A percentile compares a stretch with the other conserved stretches of the same genome.
These are phyloP conservation scores for Prunella himalayana DNA, from an alignment of 2,113 vertebrate genomes.

Conservation along the genomic window DNA sequence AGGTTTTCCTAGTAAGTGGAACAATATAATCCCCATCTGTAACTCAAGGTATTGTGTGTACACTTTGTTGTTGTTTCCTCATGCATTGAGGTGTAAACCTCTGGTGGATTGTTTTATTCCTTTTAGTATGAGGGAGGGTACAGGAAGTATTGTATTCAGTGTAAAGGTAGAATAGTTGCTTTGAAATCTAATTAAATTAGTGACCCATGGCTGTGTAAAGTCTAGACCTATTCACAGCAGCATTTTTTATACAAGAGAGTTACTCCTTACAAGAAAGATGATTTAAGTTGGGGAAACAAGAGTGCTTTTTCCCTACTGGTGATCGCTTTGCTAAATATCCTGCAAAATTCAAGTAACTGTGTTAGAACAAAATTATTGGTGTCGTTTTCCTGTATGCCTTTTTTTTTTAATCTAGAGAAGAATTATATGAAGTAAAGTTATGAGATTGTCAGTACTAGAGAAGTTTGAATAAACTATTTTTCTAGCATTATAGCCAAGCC, in stretches of 20 bases:
- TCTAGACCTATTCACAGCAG: constrained; percentile 64
- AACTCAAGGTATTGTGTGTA: constrained; percentile 28
- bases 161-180: constrained; percentile 64
- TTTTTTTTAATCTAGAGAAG: background rate
- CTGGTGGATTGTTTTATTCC: constrained; percentile 56
- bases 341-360: background rate
- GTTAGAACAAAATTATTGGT: background rate
- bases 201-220: constrained; percentile 66
- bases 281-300: background rate
- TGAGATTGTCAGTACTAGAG: background rate
- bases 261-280: constrained; percentile 3
- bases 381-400: background rate
- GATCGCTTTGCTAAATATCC: background rate
- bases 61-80: constrained; percentile 65
- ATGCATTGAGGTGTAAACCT: constrained; percentile 66
- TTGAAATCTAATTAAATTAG: constrained; percentile 75
- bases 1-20: constrained; percentile 34
- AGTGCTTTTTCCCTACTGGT: background rate
- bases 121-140: constrained; percentile 46
- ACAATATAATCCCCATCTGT: constrained; percentile 28
- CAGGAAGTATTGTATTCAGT: constrained; percentile 68
- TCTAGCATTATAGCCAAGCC: background rate
- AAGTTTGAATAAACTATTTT: background rate
- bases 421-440: background rate
- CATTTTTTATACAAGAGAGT: constrained; percentile 8